phyloP scores from a whole-genome alignment of 2,888 invertebrate species.

The Andrena haemorrhoa region DNA sequence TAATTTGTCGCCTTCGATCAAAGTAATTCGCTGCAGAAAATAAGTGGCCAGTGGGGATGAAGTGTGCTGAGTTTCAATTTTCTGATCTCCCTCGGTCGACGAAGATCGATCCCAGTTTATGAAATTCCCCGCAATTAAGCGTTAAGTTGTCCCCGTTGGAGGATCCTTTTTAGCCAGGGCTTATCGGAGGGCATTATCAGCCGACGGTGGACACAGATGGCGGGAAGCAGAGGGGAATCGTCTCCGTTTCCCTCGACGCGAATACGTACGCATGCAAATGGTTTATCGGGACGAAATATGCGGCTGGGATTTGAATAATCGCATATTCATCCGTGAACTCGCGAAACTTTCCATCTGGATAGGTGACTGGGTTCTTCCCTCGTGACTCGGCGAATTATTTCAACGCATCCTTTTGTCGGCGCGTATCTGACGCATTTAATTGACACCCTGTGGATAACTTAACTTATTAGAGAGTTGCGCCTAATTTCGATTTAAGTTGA shows the following conservation, averaged over 20 bases:
- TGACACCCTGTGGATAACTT: neutral
- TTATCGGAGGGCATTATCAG: slow-evolving; percentile 23
- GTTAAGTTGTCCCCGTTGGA: neutral
- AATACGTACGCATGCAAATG: slow-evolving; percentile 35
- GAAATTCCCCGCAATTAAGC: slow-evolving; percentile 15
- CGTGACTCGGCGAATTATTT: slow-evolving; percentile 20
- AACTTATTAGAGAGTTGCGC: neutral
- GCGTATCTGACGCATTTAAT: slow-evolving; percentile 7
- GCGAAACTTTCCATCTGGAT: slow-evolving; percentile 30
- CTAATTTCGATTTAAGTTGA: too few relatives aligned
- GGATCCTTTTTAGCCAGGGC: neutral
- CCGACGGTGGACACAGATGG: neutral
- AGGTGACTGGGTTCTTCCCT: slow-evolving; percentile 1
- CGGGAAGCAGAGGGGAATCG: slow-evolving; percentile 10
- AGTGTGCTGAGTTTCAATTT: neutral
- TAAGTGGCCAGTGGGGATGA: neutral
- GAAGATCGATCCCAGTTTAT: slow-evolving; percentile 20
- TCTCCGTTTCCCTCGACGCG: slow-evolving; percentile 20
- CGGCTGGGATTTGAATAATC: slow-evolving; percentile 50
- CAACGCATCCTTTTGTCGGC: neutral
- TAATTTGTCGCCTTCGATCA: too few relatives aligned
- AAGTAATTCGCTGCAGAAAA: neutral
- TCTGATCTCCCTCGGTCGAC: neutral
- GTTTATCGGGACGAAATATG: slow-evolving; percentile 43
- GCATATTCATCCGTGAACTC: slow-evolving; percentile 52